Base-by-base conservation (phyloP, 2,113 vertebrate genomes). In the Dicrurus megarhynchus region DNA sequence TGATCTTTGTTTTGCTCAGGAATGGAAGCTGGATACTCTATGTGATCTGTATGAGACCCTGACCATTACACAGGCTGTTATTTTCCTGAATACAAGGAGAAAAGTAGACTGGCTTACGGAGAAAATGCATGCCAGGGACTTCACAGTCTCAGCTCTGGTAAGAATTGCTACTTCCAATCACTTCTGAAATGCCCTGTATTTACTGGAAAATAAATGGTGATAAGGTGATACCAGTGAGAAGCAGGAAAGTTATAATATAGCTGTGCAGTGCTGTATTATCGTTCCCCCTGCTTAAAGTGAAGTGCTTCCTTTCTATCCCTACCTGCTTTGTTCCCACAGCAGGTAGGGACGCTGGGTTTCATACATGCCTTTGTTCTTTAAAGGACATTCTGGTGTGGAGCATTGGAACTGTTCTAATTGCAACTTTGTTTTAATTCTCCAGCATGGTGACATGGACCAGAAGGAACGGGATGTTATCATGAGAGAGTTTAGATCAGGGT, bases 361-460 rank as follows among this genome's bases (percentile, higher is more conserved):
- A 98, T 59, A 98, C 98, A 98, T 14, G 0, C 0, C 7, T 52
- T 8, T 13, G 14, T 16, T 17, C 24, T 22, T 13, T 11, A 6
- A 9, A 32, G 20, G 4, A 16, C 35, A 1, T 10, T 23, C 1
- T 3, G 3, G 2, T 61, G 9, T 37, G 16, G 13, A 19, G 26
- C 37, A 6, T 4, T 47, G 35, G 7, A 53, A 20, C 21, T 39
- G 8, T 26, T 49, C 28, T 69, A 65, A 74, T 2, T 2, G 1
- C 0, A 68, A 13, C 7, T 32, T 67, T 30, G 13, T 68, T 80
- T 28, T 1, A 13, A 49, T 11, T 92, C 41, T 49, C 5, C 96
- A 99, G 99, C 99, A 99, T 91, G 99, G 99, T 71, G 99, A 99
- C 84, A 99, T 99, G 99, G 99, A 99, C 95, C 99, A 99, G 98